Evolutionary conservation across 92 coral and sea anemone genomes (phyloP).

Genomic region (Pocillopora meandrina): DNA sequence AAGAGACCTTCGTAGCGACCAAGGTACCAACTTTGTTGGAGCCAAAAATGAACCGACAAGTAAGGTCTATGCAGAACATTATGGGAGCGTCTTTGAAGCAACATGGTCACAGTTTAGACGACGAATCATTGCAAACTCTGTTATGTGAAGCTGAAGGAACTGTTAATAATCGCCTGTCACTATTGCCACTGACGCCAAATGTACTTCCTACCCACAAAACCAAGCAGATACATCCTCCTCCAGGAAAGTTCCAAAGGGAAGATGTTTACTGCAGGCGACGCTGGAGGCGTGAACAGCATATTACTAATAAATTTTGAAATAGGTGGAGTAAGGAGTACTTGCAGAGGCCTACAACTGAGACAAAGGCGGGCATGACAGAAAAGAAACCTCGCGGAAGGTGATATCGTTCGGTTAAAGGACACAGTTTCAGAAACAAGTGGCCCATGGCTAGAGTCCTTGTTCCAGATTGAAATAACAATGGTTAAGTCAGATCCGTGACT

Average conservation of each 20-base stretch:
- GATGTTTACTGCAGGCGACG: constrained; percentile 18
- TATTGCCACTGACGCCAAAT: constrained; percentile 6
- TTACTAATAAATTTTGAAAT: no score
- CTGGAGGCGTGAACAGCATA: constrained; percentile 5
- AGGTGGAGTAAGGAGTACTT: constrained; percentile 4
- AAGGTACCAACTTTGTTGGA: no score
- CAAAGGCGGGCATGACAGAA: constrained; percentile 1
- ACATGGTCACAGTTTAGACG: constrained; percentile 20
- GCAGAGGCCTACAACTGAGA: constrained; percentile 3
- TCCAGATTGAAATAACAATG: background rate
- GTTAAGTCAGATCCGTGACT: constrained; percentile 24
- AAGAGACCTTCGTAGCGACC: no score
- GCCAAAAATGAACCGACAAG: background rate
- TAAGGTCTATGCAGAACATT: constrained; percentile 18
- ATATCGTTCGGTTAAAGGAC: constrained; percentile 28
- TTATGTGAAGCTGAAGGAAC: no score
- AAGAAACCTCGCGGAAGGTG: constrained; percentile 18
- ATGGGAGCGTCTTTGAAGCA: background rate
- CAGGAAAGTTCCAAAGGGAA: constrained; percentile 30
- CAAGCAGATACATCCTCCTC: constrained; percentile 9
- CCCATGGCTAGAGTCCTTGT: constrained; percentile 19
- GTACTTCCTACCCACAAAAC: constrained; percentile 21
- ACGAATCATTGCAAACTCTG: background rate
- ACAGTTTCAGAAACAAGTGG: constrained; percentile 26
- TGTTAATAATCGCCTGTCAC: background rate